phyloP scores from a whole-genome alignment of 2,888 invertebrate genomes.

The Cheiracanthium punctorium region DNA sequence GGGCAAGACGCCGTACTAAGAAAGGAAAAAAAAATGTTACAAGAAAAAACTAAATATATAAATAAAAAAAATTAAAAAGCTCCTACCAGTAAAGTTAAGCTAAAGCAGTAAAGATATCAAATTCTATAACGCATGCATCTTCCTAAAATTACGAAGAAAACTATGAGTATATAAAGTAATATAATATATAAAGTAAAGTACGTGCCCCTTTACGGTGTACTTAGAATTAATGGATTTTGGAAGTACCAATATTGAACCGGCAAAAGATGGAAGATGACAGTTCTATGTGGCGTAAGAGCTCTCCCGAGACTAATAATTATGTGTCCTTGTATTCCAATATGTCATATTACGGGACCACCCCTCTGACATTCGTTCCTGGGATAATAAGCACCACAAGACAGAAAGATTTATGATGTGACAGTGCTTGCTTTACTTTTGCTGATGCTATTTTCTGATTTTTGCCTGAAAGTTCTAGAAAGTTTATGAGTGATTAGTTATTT shows the following conservation, averaged over 20 bases:
- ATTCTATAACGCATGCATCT: too few relatives aligned
- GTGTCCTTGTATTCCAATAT: conserved; percentile 53
- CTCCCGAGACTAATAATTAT: conserved; percentile 53
- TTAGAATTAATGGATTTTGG: conserved; percentile 29
- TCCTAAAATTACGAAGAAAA: too few relatives aligned
- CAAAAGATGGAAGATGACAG: conserved; percentile 31
- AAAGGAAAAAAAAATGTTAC: too few relatives aligned
- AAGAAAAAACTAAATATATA: too few relatives aligned
- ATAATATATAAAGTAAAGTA: too few relatives aligned
- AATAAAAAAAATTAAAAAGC: too few relatives aligned
- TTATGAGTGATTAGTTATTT: neutral
- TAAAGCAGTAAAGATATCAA: too few relatives aligned
- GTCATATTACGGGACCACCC: conserved; percentile 42
- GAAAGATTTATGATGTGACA: conserved; percentile 45
- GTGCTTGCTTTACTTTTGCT: neutral
- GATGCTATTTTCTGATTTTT: neutral
- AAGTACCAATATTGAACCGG: conserved; percentile 22
- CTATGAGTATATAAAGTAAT: too few relatives aligned
- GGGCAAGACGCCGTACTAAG: too few relatives aligned
- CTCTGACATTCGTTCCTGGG: conserved; percentile 38
- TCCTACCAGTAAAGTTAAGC: too few relatives aligned
- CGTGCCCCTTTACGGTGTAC: neutral
- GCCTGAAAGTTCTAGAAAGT: neutral
- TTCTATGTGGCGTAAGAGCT: conserved; percentile 37
- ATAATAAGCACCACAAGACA: conserved; percentile 43